Evolutionary conservation across 2,888 invertebrate species (phyloP).

Genomic region (Cylloceria caligata): DNA sequence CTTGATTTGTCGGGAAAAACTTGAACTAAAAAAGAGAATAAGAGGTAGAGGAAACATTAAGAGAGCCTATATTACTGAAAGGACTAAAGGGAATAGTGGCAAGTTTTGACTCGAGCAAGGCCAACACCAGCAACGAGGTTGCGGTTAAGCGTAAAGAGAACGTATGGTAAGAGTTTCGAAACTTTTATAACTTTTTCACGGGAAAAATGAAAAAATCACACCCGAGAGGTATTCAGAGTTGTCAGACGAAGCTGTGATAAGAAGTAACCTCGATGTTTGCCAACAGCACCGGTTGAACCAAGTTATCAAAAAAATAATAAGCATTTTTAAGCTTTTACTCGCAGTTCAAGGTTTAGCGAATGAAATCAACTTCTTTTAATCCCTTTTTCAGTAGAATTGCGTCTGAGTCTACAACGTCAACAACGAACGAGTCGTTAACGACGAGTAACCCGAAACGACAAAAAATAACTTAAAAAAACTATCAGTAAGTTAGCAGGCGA

Average conservation of each 20-base stretch:
- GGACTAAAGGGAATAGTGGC: background rate
- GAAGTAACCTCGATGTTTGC: background rate
- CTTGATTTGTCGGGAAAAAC: constrained; percentile 13
- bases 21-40: background rate
- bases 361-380: constrained; percentile 1
- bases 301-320: background rate
- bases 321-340: constrained; percentile 1
- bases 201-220: constrained; percentile 30
- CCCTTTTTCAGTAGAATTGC: too few relatives aligned
- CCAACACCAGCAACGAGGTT: constrained; percentile 4
- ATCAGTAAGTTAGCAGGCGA: too few relatives aligned
- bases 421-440: too few relatives aligned
- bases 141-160: constrained; percentile 53
- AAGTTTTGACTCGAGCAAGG: constrained; percentile 35
- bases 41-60: background rate
- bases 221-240: constrained; percentile 25
- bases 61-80: background rate
- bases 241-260: background rate
- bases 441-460: too few relatives aligned
- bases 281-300: background rate
- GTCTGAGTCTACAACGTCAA: too few relatives aligned
- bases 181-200: constrained; percentile 6
- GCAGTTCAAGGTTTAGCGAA: background rate
- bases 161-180: constrained; percentile 47
- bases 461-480: too few relatives aligned